phyloP scores from a whole-genome alignment of 2,113 vertebrate genomes.

The Sander vitreus region DNA sequence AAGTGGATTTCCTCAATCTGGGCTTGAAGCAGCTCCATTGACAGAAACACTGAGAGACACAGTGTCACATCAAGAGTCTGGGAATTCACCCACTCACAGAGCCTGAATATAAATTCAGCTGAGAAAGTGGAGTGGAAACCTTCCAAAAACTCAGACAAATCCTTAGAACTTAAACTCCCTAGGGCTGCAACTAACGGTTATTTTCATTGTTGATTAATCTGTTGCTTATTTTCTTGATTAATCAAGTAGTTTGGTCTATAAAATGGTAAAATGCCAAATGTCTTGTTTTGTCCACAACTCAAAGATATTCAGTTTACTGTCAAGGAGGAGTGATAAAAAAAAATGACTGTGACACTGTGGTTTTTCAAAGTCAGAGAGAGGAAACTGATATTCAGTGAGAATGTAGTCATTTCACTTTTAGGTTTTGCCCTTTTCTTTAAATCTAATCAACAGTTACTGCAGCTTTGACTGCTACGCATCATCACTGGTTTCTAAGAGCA shows the following conservation, averaged over 20 bases:
- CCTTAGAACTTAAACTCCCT: no score
- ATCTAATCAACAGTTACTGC: not conserved
- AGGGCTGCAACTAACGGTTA: no score
- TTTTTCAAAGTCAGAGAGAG: no score
- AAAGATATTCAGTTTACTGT: no score
- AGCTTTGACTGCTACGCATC: not conserved
- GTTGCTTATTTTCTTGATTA: no score
- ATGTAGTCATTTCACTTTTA: rapidly evolving
- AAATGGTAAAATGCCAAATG: no score
- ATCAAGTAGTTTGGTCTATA: no score
- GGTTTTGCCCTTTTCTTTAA: not conserved
- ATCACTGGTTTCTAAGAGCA: not conserved
- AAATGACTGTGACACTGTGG: not conserved
- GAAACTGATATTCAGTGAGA: no score
- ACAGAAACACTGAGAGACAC: conserved; percentile 52
- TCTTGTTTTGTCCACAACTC: no score
- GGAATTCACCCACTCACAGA: not conserved
- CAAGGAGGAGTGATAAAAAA: no score
- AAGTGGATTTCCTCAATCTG: conserved; percentile 67
- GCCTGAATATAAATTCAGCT: not conserved
- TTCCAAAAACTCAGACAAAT: not conserved
- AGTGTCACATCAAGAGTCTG: conserved; percentile 39
- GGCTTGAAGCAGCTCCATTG: conserved; percentile 51
- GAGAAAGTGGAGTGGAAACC: not conserved
- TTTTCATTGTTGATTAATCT: no score